A percentile compares a stretch with the other conserved stretches of the same genome.
Conservation (phyloP, 2,113 vertebrate genomes). For the Lampris incognitus region DNA sequence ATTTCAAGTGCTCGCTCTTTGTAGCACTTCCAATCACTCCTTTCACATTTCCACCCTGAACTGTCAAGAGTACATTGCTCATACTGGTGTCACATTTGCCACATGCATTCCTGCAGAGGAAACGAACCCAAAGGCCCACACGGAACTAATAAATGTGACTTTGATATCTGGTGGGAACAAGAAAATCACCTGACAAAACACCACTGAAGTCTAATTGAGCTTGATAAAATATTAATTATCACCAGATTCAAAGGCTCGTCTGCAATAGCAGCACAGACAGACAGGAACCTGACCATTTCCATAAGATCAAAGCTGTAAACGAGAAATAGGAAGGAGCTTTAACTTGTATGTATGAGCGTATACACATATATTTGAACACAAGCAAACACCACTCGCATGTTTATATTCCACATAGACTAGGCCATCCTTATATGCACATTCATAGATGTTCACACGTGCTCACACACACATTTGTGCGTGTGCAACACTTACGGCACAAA, state of each 20-base stretch:
- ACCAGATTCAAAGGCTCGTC: slow-evolving; percentile 7
- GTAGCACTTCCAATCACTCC: slow-evolving; percentile 69
- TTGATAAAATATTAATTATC: slow-evolving; percentile 33
- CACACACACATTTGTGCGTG: not conserved
- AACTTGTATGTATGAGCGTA: not conserved
- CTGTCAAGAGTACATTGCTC: slow-evolving; percentile 69
- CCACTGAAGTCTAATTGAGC: slow-evolving; percentile 8
- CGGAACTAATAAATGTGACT: slow-evolving; percentile 38
- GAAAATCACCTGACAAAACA: slow-evolving; percentile 14
- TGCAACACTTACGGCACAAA: slow-evolving; percentile 9
- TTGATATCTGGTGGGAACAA: slow-evolving; percentile 46
- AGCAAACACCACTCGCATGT: not conserved
- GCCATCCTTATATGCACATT: not conserved
- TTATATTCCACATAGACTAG: not conserved
- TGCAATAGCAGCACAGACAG: slow-evolving; percentile 4
- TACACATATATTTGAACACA: not conserved
- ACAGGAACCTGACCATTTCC: not conserved
- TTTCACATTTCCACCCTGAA: slow-evolving; percentile 72
- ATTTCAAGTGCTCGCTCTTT: slow-evolving; percentile 76
- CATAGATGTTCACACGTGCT: not conserved
- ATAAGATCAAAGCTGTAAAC: slow-evolving; percentile 19
- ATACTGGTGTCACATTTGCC: slow-evolving; percentile 64
- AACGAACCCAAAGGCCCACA: slow-evolving; percentile 41
- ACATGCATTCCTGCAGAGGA: slow-evolving; percentile 68
- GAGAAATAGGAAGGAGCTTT: not conserved